These are phyloP conservation scores for Diachasma alloeum DNA, from an alignment of 1,140 invertebrate species.

Conservation along the genomic window DNA sequence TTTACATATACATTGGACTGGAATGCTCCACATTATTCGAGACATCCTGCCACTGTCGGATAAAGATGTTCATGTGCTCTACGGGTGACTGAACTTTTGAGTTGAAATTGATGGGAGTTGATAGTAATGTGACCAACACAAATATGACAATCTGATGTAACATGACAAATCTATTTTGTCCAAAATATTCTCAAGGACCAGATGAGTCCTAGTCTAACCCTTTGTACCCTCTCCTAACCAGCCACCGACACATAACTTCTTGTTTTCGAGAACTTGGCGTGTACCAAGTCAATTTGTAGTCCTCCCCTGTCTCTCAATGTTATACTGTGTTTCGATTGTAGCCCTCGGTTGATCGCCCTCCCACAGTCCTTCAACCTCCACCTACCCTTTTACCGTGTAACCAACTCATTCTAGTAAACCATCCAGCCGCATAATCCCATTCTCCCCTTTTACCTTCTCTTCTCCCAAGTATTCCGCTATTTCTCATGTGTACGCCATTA, in stretches of 20 bases:
- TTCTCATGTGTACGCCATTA: constrained; percentile 3
- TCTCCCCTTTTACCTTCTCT: not conserved
- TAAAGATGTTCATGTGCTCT: not conserved
- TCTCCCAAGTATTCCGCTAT: not conserved
- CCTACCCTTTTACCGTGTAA: not conserved
- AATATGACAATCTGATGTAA: no score
- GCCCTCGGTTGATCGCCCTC: not conserved
- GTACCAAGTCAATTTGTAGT: not conserved
- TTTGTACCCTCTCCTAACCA: not conserved
- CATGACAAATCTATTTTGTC: not conserved
- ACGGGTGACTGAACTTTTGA: not conserved
- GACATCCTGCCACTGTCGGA: not conserved
- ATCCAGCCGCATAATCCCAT: not conserved
- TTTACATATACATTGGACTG: not conserved
- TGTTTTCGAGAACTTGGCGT: not conserved
- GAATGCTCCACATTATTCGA: not conserved
- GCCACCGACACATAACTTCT: not conserved
- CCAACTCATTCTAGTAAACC: constrained; percentile 1
- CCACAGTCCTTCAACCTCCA: not conserved
- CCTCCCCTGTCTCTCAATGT: not conserved
- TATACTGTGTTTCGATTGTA: not conserved
- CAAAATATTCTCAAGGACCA: not conserved
- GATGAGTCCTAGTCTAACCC: not conserved
- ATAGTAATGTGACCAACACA: no score
- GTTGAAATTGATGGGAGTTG: not conserved